A percentile compares a stretch with the other conserved stretches of the same genome.
Evolutionary conservation across 2,888 invertebrate species (phyloP).

Genomic region (Eurytoma californica): DNA sequence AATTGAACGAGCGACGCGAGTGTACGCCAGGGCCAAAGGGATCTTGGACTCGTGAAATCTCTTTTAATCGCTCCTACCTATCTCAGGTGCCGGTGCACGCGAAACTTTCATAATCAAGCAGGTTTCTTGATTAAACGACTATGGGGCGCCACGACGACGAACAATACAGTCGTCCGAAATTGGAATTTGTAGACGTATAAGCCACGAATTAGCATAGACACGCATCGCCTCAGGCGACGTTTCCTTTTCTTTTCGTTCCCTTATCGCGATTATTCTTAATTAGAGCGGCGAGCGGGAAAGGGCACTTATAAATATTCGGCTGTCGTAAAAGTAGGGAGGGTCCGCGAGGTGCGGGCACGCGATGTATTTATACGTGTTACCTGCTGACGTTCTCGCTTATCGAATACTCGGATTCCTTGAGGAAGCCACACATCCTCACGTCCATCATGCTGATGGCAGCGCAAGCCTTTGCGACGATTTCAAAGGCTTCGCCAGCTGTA

Average conservation of each 20-base stretch:
- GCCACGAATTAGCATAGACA: no score
- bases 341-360: neutral
- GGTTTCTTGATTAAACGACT: no score
- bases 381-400: conserved; percentile 63
- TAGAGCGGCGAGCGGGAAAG: conserved; percentile 5
- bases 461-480: conserved; percentile 60
- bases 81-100: no score
- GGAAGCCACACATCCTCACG: conserved; percentile 69
- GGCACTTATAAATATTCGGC: no score
- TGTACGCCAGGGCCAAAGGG: no score
- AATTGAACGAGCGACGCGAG: no score
- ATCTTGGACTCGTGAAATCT: no score
- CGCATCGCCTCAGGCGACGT: neutral
- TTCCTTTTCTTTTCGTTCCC: neutral
- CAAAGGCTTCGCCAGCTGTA: conserved; percentile 66
- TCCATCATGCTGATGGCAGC: conserved; percentile 62
- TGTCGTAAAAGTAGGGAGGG: no score
- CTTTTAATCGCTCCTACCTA: no score
- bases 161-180: neutral
- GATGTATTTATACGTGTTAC: conserved; percentile 56
- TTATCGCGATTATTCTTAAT: conserved; percentile 44
- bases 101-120: no score
- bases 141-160: no score
- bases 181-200: conserved; percentile 33
- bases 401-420: conserved; percentile 64